Base-by-base conservation (phyloP, 2,888 invertebrate genomes). In the Ochlodes sylvanus region DNA sequence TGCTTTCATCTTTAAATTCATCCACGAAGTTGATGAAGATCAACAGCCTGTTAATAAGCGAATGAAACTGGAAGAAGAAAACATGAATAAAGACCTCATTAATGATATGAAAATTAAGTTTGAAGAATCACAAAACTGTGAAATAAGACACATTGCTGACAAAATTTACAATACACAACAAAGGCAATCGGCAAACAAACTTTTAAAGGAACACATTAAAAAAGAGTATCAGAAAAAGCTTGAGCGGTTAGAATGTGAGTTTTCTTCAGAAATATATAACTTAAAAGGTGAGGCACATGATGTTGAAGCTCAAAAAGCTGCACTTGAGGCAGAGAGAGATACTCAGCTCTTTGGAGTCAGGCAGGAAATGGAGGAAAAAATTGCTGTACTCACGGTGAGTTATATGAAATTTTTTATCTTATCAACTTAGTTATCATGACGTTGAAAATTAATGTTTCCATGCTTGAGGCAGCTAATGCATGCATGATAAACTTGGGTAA, bases 201-300 rank as follows among this genome's bases (percentile, higher is more conserved):
- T 89, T 73, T 81, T 93, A 63, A 89, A 94, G 58, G 82, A 93
- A 50, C 86, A 93, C 50, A 78, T 94, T 52, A 81, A 94, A 69
- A 76, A 79, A 32, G 86, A 86, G 34, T 93, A 94, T 82, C 85
- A 90, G 38, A 87, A 85, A 57, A 93, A 94, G 73, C 92, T 94
- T 38, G 80, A 87, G 63, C 80, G 88, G 68, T 77, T 94, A 9
- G 87, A 93, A 77, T 80, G 74, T 63, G 84, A 90, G 9, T 89
- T 92, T 75, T 87, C 91, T 27, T 73, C 75, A 14, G 90, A 93
- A 78, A 94, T 94, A 67, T 84, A 90, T 69, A 87, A 88, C 52
- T 85, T 94, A n/a, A 73, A 70, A 63, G 93, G 94, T 1, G 87
- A 92, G 69, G 92, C 92, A 41, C 83, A 91, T 76, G 92, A 93